Evolutionary conservation across 92 coral and sea anemone genomes (phyloP), one percentile per base, ranked within the genome.

Genomic region (Palythoa caribaeorum): DNA sequence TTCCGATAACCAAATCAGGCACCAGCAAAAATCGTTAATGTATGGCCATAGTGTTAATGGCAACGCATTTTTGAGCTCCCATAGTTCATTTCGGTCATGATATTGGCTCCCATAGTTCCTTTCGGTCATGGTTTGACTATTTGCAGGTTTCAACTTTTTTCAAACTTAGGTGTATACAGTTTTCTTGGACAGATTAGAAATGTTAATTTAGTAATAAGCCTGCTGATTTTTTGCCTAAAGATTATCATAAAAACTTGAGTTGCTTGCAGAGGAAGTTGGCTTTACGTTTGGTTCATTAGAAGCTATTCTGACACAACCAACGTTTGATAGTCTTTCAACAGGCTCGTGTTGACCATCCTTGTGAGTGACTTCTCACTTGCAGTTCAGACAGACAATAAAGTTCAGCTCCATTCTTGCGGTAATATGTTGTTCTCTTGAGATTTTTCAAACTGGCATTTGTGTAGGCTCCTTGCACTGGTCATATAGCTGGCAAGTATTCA

Each of bases 311-410:
- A 81, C 86, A 21, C 86, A 12, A 44, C 75, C 76, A 81, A 81
- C 86, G 36, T 81, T 81, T 81, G 86, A 48, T 81, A 81, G 86
- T 81, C 57, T 81, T 81, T 81, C 86, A 81, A 81, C 86, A 81
- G 86, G 86, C 76, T 66, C 66, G 65, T 47, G 76, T 65, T 81
- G 44, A 8, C 76, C 86, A 66, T 60, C 85, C 54, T 19, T 80
- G 85, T 65, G 85, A 80, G 38, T 66, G 86, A 81, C 75, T 63
- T 81, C 76, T 81, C 86, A 48, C 85, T 80, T 80, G 62, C 60
- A 80, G 39, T 44, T 44, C 85, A 80, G 75, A 80, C 86, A 62
- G 71, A 53, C 86, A 81, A 66, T 81, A 81, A 81, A 66, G 76
- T 81, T 81, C 76, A 81, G 28, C 86, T 66, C 76, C 86, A 66